A percentile compares a stretch with the other conserved stretches of the same genome.
Conservation (phyloP, 2,113 vertebrate genomes). For the Catharus bicknelli region DNA sequence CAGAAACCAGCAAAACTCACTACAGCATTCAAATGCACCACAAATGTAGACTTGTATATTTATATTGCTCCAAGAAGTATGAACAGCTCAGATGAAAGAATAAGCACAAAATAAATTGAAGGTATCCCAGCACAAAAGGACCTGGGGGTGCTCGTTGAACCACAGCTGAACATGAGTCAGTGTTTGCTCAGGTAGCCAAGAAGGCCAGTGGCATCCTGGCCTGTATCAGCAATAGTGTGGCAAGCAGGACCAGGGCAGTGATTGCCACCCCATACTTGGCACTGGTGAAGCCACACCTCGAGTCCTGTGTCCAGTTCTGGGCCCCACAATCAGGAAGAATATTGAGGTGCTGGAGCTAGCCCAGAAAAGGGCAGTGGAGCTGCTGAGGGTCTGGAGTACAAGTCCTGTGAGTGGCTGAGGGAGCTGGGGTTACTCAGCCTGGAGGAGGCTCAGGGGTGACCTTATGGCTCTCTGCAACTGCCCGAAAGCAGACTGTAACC, state of each 20-base stretch:
- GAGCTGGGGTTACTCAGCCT: background rate
- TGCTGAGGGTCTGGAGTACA: background rate
- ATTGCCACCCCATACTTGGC: accelerated
- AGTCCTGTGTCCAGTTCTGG: background rate
- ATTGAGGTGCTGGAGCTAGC: background rate
- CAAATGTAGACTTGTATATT: background rate
- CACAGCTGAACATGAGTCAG: background rate
- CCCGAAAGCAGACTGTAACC: background rate
- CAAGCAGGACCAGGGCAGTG: background rate
- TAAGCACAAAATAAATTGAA: background rate
- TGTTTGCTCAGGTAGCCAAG: background rate
- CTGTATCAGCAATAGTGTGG: background rate
- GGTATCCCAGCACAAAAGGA: background rate
- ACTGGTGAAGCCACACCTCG: background rate
- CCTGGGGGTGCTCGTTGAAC: accelerated
- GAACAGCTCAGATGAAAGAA: background rate
- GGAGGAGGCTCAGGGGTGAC: background rate
- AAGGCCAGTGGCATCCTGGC: too few relatives aligned
- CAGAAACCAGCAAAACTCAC: background rate
- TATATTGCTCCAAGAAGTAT: background rate
- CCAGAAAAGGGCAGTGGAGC: background rate
- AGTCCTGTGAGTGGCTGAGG: background rate
- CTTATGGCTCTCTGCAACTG: background rate
- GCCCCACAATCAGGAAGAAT: background rate
- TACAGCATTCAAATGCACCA: background rate